A percentile compares a stretch with the other conserved stretches of the same genome.
These are phyloP conservation scores for Dryas iulia DNA, from an alignment of 1,140 invertebrate genomes.

Conservation along the genomic window DNA sequence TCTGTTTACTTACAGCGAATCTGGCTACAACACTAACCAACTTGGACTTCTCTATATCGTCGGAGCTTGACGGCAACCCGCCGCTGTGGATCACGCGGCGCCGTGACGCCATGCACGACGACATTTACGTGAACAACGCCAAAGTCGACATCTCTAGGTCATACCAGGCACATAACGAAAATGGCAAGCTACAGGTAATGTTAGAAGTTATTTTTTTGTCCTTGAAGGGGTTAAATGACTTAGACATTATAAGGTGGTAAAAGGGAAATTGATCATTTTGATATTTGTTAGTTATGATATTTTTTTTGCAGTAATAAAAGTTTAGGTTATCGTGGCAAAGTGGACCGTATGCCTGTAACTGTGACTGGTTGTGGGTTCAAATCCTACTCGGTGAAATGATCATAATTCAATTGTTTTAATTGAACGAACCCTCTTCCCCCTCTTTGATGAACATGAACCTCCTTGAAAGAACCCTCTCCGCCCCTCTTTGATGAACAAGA, in stretches of 20 bases:
- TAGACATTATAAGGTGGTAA: background rate
- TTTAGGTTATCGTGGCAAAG: too few species aligned
- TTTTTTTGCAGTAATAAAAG: too few species aligned
- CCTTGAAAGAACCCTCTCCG: too few species aligned
- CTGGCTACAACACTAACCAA: conserved; percentile 85
- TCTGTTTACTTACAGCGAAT: conserved; percentile 81
- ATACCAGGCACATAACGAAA: conserved; percentile 82
- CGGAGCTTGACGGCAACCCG: conserved; percentile 89
- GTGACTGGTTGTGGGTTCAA: too few species aligned
- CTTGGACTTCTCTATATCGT: conserved; percentile 83
- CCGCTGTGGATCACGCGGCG: conserved; percentile 88
- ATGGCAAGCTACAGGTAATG: conserved; percentile 85
- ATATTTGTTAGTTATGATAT: too few species aligned
- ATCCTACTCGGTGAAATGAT: too few species aligned
- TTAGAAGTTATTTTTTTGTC: background rate
- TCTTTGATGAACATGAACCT: too few species aligned
- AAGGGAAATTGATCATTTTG: too few species aligned
- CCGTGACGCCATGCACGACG: conserved; percentile 81
- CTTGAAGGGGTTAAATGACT: background rate
- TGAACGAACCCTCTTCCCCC: too few species aligned
- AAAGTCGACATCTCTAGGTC: conserved; percentile 86
- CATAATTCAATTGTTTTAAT: too few species aligned
- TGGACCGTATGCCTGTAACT: too few species aligned
- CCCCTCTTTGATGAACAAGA: too few species aligned
- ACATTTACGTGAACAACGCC: conserved; percentile 91